phyloP scores from a whole-genome alignment of 1,140 invertebrate species.

The Augochlora pura region DNA sequence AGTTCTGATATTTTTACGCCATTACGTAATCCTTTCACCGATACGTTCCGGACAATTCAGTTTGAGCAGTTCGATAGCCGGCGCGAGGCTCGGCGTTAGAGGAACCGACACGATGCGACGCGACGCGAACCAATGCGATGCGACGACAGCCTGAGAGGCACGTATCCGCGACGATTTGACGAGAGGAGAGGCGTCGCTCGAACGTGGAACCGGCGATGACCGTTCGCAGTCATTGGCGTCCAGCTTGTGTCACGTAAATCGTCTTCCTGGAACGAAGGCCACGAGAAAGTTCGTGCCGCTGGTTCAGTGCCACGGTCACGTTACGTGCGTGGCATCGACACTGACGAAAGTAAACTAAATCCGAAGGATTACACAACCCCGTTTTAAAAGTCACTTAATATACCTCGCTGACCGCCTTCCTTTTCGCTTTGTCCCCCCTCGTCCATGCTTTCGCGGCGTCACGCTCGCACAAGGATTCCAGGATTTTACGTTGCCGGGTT shows the following conservation, averaged over 20 bases:
- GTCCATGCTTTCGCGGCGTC: neutral
- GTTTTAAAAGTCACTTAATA: constrained; percentile 73
- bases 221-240: constrained; percentile 61
- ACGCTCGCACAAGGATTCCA: no score
- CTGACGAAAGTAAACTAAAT: constrained; percentile 78
- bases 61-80: neutral
- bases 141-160: neutral
- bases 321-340: constrained; percentile 74
- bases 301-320: constrained; percentile 78
- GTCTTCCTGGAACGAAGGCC: constrained; percentile 68
- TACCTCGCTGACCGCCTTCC: constrained; percentile 46
- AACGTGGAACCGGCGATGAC: constrained; percentile 56
- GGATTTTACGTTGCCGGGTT: no score
- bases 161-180: constrained; percentile 15
- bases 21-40: constrained; percentile 19
- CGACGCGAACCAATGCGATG: neutral
- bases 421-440: constrained; percentile 2
- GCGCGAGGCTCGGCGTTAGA: neutral
- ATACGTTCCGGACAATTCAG: constrained; percentile 1
- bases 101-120: neutral
- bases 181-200: constrained; percentile 23
- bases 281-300: constrained; percentile 74
- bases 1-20: neutral
- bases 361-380: constrained; percentile 73
- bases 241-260: constrained; percentile 64